phyloP scores from a whole-genome alignment of 2,113 vertebrate species.

The Rhinolophus sinicus region DNA sequence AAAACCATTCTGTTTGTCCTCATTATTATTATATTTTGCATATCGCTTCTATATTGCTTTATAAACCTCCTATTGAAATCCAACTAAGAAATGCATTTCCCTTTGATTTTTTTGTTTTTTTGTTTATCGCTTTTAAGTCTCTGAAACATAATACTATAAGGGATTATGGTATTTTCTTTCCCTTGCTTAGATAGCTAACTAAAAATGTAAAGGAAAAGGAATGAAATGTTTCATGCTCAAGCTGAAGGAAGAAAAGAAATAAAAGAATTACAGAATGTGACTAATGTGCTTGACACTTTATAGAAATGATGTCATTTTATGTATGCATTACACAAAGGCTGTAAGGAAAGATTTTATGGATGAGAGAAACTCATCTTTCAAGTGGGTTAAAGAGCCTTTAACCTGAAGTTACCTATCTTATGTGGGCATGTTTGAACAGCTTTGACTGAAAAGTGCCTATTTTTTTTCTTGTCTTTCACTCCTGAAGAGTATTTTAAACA shows the following conservation, averaged over 20 bases:
- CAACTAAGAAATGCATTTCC: background rate
- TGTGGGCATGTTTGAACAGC: background rate
- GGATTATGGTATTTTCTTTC: background rate
- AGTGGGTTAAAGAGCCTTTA: background rate
- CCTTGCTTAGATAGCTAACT: constrained; percentile 8
- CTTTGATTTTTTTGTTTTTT: background rate
- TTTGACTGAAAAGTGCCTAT: background rate
- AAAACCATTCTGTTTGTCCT: background rate
- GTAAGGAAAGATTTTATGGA: background rate
- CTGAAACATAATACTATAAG: background rate
- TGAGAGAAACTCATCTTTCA: background rate
- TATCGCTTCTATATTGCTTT: background rate
- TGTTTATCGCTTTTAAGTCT: background rate
- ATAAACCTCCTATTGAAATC: background rate
- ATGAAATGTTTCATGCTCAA: constrained; percentile 11
- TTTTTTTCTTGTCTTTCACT: background rate
- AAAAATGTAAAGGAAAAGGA: background rate
- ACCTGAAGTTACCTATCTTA: background rate
- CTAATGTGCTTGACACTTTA: background rate
- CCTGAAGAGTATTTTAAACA: constrained; percentile 9
- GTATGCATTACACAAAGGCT: background rate
- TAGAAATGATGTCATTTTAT: background rate
- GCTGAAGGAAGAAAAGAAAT: constrained; percentile 4
- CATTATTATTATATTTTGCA: background rate
- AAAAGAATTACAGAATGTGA: background rate